Evolutionary conservation across 1,140 invertebrate species (phyloP).

Genomic region (Drosophila novamexicana): DNA sequence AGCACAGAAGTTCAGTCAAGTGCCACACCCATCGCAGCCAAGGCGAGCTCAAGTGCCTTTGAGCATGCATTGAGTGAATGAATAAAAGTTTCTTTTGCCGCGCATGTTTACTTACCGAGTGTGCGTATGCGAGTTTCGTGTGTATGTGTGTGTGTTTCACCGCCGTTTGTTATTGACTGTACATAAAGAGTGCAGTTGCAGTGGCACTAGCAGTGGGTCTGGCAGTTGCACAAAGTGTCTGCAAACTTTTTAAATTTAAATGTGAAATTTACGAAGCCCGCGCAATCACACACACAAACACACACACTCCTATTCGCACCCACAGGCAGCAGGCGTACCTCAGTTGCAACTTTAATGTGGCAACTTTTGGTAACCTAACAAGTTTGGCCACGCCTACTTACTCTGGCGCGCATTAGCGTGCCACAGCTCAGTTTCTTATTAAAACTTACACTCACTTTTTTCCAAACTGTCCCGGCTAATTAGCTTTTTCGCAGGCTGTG

Average conservation of each 20-base stretch:
- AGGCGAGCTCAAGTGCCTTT: conserved; percentile 52
- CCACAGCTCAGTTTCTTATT: conserved; percentile 43
- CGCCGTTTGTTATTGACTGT: conserved; percentile 58
- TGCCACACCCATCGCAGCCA: conserved; percentile 34
- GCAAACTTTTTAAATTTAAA: conserved; percentile 78
- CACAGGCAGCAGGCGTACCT: not conserved
- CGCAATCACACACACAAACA: not conserved
- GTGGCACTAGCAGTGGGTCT: conserved; percentile 43
- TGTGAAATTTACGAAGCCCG: conserved; percentile 54
- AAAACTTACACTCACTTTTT: conserved; percentile 67
- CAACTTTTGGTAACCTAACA: conserved; percentile 46
- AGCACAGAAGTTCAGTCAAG: conserved; percentile 52
- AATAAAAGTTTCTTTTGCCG: conserved; percentile 57
- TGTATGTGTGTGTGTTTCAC: conserved; percentile 32
- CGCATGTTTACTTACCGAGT: not conserved
- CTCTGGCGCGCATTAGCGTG: conserved; percentile 35
- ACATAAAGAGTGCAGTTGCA: conserved; percentile 50
- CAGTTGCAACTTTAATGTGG: conserved; percentile 49
- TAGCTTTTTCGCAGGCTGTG: conserved; percentile 50
- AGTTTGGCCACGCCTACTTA: conserved; percentile 28
- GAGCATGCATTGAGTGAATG: conserved; percentile 73
- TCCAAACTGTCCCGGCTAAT: conserved; percentile 70
- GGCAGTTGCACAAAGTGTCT: conserved; percentile 51
- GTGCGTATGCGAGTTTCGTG: conserved; percentile 12
- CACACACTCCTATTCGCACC: not conserved